Evolutionary conservation across 2,113 vertebrate species (phyloP), one percentile per base, ranked within the genome.

Genomic region (Chunga burmeisteri): DNA sequence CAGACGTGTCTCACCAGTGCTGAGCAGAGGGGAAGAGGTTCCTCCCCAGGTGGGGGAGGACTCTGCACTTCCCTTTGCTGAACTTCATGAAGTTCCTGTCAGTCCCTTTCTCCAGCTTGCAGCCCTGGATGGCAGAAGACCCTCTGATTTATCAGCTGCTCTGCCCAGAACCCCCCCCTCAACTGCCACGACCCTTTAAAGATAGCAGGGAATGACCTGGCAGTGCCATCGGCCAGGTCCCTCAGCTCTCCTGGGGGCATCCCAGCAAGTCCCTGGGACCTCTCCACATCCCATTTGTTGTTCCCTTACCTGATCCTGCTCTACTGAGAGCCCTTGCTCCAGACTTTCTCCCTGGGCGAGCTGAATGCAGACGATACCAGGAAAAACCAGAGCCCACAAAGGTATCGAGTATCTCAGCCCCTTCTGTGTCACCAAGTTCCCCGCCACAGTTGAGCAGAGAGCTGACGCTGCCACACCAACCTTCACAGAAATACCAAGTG

Each of bases 401-500:
- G 26, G 12, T 47, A 34, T 0, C 2, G 56, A n/a, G 27, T 20
- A 38, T 6, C 83, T 68, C 34, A 32, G 34, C 53, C 30, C 38
- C 13, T 34, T 38, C 46, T 21, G 11, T 10, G 32, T 16, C 85
- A 36, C 59, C 59, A 42, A 40, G 34, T 6, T 10, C 25, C 32
- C 14, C 32, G 1, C 25, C 1, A 2, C 50, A 6, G 25, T 0
- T 11, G 21, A 15, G 17, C 58, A 42, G 38, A 17, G 29, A 62
- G 73, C 44, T 34, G 17, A 0, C 1, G 1, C 34, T 3, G 11
- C 17, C 2, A 0, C 5, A 14, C 40, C 16, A 47, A 42, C 4
- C 75, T 27, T 23, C 1, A 23, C 70, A 38, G 23, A 21, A 65
- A 34, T 2, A 9, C 3, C 0, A n/a, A 11, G 30, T 1, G 6